Base-by-base conservation (phyloP, 2,888 invertebrate species). In the Drosophila prolongata region DNA sequence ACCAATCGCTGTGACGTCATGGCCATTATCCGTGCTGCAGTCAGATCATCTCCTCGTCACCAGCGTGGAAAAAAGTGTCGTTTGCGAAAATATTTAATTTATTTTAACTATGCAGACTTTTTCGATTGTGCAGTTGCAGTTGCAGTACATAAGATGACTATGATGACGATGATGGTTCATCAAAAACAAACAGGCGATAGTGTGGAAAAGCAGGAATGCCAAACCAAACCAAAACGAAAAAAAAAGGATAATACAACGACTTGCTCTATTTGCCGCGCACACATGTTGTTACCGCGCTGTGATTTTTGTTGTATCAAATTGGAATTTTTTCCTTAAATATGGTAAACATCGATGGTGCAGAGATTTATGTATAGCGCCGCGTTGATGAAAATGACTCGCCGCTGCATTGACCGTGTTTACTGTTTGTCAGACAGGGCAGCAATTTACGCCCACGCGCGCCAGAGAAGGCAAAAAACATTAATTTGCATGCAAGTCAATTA, bases 401-500 rank as follows among this genome's bases (percentile, higher is more conserved):
- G 30, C 64, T 52, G 64, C 58, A 52, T 60, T 52, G 60, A 19
- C 74, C 65, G 30, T 72, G 71, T 71, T 71, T 72, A 62, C 62
- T 82, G 75, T 82, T 80, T 80, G 80, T 67, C 73, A 68, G 76
- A 73, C 83, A 82, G 64, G 64, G 35, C 79, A 58, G 78, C 73
- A 69, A 82, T 77, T 69, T 75, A 54, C 78, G 72, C 80, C 65
- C 62, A 42, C 70, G 54, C 49, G 49, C 13, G 27, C 10, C 19
- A 3, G n/a, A 3, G 30, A 40, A 50, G 49, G 62, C 56, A 69
- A 86, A 85, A 86, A 80, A 80, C 68, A 83, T 87, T 80, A 84
- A 87, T 82, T 84, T 87, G 87, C 87, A 79, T 87, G 84, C 82
- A 87, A 84, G 87, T 87, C 87, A 87, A 87, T 82, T 82, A 87